phyloP scores from a whole-genome alignment of 2,113 vertebrate species.

The Heterocephalus glaber region DNA sequence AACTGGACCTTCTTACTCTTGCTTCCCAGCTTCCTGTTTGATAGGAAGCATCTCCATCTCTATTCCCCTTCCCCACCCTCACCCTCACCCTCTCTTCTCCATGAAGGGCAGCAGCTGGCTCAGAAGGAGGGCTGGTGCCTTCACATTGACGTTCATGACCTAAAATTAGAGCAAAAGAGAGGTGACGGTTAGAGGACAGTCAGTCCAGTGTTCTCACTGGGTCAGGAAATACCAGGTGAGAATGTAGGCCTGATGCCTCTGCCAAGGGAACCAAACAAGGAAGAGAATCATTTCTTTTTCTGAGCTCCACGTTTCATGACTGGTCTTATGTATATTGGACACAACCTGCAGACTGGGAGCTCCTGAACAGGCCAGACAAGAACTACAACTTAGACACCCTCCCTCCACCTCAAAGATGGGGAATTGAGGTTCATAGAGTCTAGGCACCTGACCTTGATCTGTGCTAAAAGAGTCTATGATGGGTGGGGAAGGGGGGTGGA shows the following conservation, averaged over 20 bases:
- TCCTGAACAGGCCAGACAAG: background rate
- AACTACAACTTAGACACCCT: background rate
- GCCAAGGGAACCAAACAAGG: background rate
- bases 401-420: background rate
- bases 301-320: background rate
- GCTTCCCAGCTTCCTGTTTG: background rate
- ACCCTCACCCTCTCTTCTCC: slow-evolving; percentile 86
- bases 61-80: background rate
- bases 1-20: background rate
- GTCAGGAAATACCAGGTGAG: background rate
- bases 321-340: background rate
- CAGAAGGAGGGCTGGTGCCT: slow-evolving; percentile 86
- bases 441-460: background rate
- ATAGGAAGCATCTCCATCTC: background rate
- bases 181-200: no score
- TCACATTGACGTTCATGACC: slow-evolving; percentile 89
- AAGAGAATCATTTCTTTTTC: background rate
- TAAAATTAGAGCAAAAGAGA: slow-evolving; percentile 69
- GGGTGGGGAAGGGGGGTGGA: background rate
- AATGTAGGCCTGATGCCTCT: background rate
- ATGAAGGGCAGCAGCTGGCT: slow-evolving; percentile 88
- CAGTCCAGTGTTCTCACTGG: background rate
- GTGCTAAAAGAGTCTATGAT: background rate
- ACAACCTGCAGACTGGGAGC: background rate
- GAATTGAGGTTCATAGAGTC: background rate